Base-by-base conservation (phyloP, 2,113 vertebrate species). In the Chelonoidis abingdonii region DNA sequence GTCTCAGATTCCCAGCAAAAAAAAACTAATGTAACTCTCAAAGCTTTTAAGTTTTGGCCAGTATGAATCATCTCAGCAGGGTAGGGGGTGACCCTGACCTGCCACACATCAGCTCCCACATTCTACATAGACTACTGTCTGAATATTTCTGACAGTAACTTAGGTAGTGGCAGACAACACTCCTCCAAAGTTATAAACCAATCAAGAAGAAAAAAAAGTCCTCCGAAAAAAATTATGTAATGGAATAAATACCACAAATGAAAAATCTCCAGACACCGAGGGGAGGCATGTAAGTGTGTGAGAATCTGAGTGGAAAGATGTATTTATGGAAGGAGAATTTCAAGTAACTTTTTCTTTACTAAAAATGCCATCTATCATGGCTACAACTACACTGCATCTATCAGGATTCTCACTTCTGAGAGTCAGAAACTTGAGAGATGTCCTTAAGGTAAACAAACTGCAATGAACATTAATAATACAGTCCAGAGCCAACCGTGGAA, bases 141-240 rank as follows among this genome's bases (percentile, higher is more conserved):
- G 24, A 4, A 1, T 84, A 38, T 59, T 95, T 95, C 0, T 1
- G 3, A 75, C 25, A 80, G 1, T 80, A 78, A 4, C 2, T 59
- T 24, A 86, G 29, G 5, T 89, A 1, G 5, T 35, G 27, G 35
- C 10, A 57, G 1, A 0, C 54, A 86, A 2, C 6, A 0, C 89
- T 52, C 29, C 6, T 21, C n/a, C 11, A 78, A 10, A 25, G 11
- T 83, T 24, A 44, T 21, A 86, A 87, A 49, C 2, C 4, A 22
- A 16, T 75, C 50, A 52, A 82, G 69, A 79, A 94, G 17, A 31
- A 69, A n/a, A 69, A 35, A 65, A 65, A 65, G 14, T 35, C 14
- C 35, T n/a, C 62, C 9, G 35, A 69, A 8, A n/a, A 69, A 69
- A 69, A n/a, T 8, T n/a, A 21, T 65, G 31, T 65, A 65, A 31